Conservation (phyloP, 2,888 invertebrate species). For the Arrhopalites spinosus region DNA sequence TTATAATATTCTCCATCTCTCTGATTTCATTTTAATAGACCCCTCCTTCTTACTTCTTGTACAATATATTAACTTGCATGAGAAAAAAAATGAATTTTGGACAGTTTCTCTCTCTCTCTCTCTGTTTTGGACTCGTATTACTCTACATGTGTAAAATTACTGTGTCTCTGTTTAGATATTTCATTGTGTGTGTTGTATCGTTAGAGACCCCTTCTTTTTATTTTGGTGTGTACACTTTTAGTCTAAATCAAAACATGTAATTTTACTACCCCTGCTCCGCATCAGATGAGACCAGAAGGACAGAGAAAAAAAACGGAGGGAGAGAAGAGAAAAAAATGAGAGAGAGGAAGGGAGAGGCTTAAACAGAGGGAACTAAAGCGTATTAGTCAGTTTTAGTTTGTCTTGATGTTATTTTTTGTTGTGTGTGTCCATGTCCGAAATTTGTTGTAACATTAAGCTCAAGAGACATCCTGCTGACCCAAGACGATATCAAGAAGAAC, state of each 20-base stretch:
- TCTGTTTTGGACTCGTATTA: too few species aligned
- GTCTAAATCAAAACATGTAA: constrained; percentile 15
- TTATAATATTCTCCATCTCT: too few species aligned
- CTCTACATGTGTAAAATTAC: too few species aligned
- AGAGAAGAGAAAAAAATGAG: constrained; percentile 1
- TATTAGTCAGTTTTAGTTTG: too few species aligned
- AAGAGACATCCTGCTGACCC: constrained; percentile 28
- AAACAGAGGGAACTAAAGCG: not conserved
- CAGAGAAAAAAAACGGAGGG: constrained; percentile 1
- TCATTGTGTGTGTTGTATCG: too few species aligned
- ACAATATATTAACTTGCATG: too few species aligned
- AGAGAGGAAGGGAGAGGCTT: constrained; percentile 12
- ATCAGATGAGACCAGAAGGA: not conserved
- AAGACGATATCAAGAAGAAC: constrained; percentile 25
- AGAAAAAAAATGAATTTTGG: too few species aligned
- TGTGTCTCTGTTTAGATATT: too few species aligned
- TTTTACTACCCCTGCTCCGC: not conserved
- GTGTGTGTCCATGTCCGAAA: constrained; percentile 4
- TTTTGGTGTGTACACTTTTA: not conserved
- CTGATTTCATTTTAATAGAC: too few species aligned
- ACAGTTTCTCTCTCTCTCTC: too few species aligned
- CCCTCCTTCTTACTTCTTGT: too few species aligned
- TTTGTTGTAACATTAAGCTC: constrained; percentile 17
- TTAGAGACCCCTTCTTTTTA: too few species aligned
- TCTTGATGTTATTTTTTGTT: constrained; percentile 5